Conservation (phyloP, 2,113 vertebrate genomes). For the Onychorhynchus coronatus region DNA sequence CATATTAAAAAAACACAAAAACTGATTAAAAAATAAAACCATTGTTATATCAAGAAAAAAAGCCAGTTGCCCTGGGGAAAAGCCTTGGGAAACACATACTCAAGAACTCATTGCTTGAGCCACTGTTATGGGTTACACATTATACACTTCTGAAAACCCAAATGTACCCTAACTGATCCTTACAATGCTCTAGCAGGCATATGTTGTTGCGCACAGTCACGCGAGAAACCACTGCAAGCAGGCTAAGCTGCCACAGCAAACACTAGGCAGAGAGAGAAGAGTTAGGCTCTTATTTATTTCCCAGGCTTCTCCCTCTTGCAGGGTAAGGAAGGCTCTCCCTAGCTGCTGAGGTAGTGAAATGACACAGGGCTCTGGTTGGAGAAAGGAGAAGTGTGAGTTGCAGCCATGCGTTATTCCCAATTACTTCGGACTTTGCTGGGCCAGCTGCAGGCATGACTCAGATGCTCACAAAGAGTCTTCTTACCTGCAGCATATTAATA, state of each 20-base stretch:
- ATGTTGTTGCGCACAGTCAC: neutral
- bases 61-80: neutral
- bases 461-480: neutral
- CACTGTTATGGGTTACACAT: neutral
- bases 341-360: neutral
- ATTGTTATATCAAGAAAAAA: neutral
- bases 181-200: accelerated
- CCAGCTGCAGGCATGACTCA: constrained; percentile 22
- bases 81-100: neutral
- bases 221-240: neutral
- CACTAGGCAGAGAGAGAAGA: neutral
- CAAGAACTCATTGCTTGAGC: neutral
- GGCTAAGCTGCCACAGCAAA: neutral
- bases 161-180: neutral
- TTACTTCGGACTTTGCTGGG: neutral
- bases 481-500: neutral
- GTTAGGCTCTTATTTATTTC: neutral
- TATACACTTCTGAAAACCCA: neutral
- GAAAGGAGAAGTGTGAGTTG: neutral
- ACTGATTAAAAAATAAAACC: neutral
- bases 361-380: neutral
- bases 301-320: neutral
- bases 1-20: neutral
- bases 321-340: neutral
- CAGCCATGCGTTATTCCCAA: neutral